Conservation (phyloP, 2,888 invertebrate genomes). For the Plemyria rubiginata region DNA sequence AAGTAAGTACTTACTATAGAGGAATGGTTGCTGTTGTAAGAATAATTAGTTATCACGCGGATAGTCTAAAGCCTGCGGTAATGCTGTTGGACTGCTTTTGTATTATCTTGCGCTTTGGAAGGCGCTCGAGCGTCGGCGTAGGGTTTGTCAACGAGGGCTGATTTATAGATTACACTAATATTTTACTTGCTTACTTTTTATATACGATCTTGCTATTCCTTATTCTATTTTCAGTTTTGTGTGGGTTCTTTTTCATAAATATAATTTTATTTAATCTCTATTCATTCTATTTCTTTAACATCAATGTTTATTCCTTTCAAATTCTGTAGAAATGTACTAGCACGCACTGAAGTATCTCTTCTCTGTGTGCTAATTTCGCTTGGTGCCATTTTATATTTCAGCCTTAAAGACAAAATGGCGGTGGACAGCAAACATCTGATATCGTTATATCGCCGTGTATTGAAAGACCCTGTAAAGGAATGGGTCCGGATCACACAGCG, state of each 20-base stretch:
- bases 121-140: conserved; percentile 2
- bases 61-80: conserved; percentile 15
- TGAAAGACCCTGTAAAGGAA: neutral
- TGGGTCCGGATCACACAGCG: conserved; percentile 4
- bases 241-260: neutral
- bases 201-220: neutral
- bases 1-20: conserved; percentile 8
- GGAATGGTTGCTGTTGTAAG: conserved; percentile 19
- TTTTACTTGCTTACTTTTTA: neutral
- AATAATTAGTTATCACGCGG: conserved; percentile 17
- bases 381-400: conserved; percentile 18
- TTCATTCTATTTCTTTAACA: conserved; percentile 12
- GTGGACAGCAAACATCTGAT: conserved; percentile 10
- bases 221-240: neutral
- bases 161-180: conserved; percentile 16
- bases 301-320: conserved; percentile 1
- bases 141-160: conserved; percentile 23
- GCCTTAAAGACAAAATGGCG: conserved; percentile 29
- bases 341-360: neutral
- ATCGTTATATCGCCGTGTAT: conserved; percentile 9
- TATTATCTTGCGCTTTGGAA: conserved; percentile 22
- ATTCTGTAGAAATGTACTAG: neutral
- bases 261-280: conserved; percentile 13
- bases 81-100: conserved; percentile 20
- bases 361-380: neutral